Evolutionary conservation across 2,113 vertebrate genomes (phyloP).

Genomic region (Pelecanus crispus): DNA sequence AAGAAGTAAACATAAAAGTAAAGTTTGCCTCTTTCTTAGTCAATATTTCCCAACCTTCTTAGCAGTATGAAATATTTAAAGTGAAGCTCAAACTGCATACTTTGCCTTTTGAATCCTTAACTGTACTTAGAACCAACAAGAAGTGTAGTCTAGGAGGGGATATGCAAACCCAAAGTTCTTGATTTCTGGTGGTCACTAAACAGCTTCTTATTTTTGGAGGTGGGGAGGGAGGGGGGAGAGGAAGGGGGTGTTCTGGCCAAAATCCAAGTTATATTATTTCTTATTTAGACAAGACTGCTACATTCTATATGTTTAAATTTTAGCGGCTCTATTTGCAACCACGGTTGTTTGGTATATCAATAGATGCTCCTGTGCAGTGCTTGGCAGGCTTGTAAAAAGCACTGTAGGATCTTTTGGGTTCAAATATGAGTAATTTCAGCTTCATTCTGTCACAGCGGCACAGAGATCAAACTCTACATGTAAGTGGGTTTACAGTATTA

Average conservation of each 20-base stretch:
- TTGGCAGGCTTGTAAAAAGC: background rate
- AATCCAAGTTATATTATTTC: background rate
- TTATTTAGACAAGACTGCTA: background rate
- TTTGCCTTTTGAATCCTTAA: background rate
- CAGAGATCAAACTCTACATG: background rate
- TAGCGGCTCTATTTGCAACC: background rate
- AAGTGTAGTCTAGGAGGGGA: background rate
- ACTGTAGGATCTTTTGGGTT: background rate
- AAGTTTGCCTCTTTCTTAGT: background rate
- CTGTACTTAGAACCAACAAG: background rate
- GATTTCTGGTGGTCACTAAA: background rate
- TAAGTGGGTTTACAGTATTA: background rate
- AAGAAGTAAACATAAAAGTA: background rate
- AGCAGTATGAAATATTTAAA: background rate
- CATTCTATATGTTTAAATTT: background rate
- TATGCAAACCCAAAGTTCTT: background rate
- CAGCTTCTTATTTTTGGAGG: background rate
- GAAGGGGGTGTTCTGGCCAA: background rate
- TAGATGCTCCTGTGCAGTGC: background rate
- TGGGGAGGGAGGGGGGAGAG: background rate
- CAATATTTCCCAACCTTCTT: background rate
- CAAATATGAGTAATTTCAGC: background rate
- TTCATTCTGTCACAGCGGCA: background rate
- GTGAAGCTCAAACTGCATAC: background rate
- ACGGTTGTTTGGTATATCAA: background rate